These are phyloP conservation scores for Tuberolachnus salignus DNA, from an alignment of 2,888 invertebrate species.

Conservation along the genomic window DNA sequence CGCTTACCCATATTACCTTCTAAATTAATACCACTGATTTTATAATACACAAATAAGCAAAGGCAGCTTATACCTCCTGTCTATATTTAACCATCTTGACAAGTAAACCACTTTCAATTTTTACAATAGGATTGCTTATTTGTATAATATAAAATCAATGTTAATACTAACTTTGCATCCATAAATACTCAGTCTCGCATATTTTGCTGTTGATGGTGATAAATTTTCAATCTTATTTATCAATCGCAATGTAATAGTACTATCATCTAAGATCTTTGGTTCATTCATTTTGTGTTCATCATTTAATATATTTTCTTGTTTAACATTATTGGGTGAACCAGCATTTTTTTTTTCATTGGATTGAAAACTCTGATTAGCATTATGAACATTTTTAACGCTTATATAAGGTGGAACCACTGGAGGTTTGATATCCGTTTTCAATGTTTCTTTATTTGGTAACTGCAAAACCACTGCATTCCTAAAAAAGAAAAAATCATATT, in stretches of 20 bases:
- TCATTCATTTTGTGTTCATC: slow-evolving; percentile 33
- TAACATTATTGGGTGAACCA: slow-evolving; percentile 3
- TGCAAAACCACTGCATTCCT: slow-evolving; percentile 39
- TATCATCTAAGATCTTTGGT: slow-evolving; percentile 27
- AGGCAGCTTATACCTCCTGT: too few species aligned
- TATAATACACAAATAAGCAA: too few species aligned
- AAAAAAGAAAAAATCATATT: neutral
- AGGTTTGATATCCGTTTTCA: slow-evolving; percentile 20
- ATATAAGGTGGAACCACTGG: slow-evolving; percentile 28
- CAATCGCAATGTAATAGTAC: slow-evolving; percentile 22
- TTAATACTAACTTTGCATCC: slow-evolving; percentile 45
- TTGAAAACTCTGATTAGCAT: slow-evolving; percentile 15
- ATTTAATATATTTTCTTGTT: slow-evolving; percentile 11
- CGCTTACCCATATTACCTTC: too few species aligned
- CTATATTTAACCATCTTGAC: too few species aligned
- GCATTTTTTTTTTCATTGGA: slow-evolving; percentile 27
- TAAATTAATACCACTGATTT: too few species aligned
- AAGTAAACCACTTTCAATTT: too few species aligned
- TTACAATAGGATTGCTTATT: too few species aligned
- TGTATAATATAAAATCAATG: too few species aligned
- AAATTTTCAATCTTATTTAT: slow-evolving; percentile 37
- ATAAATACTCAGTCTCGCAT: slow-evolving; percentile 53
- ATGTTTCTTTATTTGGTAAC: slow-evolving; percentile 40
- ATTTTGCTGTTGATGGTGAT: slow-evolving; percentile 49
- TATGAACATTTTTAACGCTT: slow-evolving; percentile 22